Percentiles rank a stretch among this genome's conserved stretches.
These are phyloP conservation scores for Drosophila kuntzei DNA, from an alignment of 2,888 invertebrate species.

Conservation along the genomic window DNA sequence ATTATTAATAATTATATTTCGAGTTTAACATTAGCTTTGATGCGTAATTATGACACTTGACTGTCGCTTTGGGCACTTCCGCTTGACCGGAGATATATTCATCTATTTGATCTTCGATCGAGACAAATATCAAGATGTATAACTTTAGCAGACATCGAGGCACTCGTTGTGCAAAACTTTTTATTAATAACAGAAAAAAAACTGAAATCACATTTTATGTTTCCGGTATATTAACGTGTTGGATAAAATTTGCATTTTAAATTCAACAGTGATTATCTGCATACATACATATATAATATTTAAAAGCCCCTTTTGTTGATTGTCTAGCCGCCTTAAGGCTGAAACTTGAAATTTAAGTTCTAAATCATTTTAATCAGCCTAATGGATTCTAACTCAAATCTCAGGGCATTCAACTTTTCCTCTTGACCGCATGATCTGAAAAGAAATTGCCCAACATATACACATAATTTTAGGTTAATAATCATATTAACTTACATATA, in stretches of 20 bases:
- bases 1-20: slow-evolving; percentile 23
- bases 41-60: slow-evolving; percentile 74
- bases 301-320: slow-evolving; percentile 22
- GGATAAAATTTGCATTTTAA: slow-evolving; percentile 62
- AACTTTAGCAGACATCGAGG: slow-evolving; percentile 28
- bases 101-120: slow-evolving; percentile 33
- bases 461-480: slow-evolving; percentile 14
- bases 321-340: slow-evolving; percentile 18
- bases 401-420: slow-evolving; percentile 73
- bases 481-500: slow-evolving; percentile 40
- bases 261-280: slow-evolving; percentile 27
- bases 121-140: slow-evolving; percentile 22
- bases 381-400: slow-evolving; percentile 39
- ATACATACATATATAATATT: slow-evolving; percentile 24
- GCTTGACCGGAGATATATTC: slow-evolving; percentile 45
- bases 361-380: slow-evolving; percentile 60
- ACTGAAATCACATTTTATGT: slow-evolving; percentile 30
- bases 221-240: slow-evolving; percentile 60
- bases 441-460: not conserved
- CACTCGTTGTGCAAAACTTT: slow-evolving; percentile 33
- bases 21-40: slow-evolving; percentile 31
- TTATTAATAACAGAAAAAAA: slow-evolving; percentile 15
- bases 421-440: slow-evolving; percentile 32
- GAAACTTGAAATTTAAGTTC: slow-evolving; percentile 52
- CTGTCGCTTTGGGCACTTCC: slow-evolving; percentile 66